A percentile compares a stretch with the other conserved stretches of the same genome.
Evolutionary conservation across 2,888 invertebrate species (phyloP).

Genomic region (Xanthorhoe spadicearia): DNA sequence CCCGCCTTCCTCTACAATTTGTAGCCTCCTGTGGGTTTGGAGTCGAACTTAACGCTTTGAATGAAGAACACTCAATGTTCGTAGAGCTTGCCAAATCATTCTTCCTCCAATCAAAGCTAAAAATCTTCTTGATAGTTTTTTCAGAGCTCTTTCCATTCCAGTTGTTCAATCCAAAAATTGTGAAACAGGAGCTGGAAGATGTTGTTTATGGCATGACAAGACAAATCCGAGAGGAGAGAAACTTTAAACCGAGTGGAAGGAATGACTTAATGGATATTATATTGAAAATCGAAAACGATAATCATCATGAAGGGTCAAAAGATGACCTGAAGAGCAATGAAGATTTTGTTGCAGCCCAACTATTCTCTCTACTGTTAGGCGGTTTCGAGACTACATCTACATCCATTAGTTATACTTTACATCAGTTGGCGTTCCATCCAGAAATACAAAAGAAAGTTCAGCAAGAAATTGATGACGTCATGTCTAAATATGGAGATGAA

Average conservation of each 20-base stretch:
- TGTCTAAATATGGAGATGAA: constrained; percentile 47
- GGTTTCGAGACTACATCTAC: constrained; percentile 55
- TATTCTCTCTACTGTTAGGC: constrained; percentile 50
- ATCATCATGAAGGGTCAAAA: constrained; percentile 7
- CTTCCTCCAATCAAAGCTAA: constrained; percentile 27
- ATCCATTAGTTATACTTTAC: constrained; percentile 53
- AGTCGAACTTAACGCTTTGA: constrained; percentile 37
- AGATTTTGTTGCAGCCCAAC: constrained; percentile 47
- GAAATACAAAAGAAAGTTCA: constrained; percentile 57
- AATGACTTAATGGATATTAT: constrained; percentile 55
- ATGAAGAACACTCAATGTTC: constrained; percentile 25
- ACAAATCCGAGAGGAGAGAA: constrained; percentile 36
- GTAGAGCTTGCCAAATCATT: constrained; percentile 27
- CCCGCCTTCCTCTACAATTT: constrained; percentile 52
- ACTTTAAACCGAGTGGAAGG: constrained; percentile 45
- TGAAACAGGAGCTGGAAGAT: constrained; percentile 31
- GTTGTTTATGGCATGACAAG: constrained; percentile 32
- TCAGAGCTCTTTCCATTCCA: constrained; percentile 30
- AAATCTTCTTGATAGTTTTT: constrained; percentile 25
- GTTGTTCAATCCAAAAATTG: constrained; percentile 27
- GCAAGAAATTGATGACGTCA: constrained; percentile 56
- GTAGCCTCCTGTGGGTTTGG: constrained; percentile 58
- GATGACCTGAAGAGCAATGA: constrained; percentile 17
- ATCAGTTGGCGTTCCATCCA: constrained; percentile 56
- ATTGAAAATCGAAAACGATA: constrained; percentile 43